phyloP scores from a whole-genome alignment of 2,113 vertebrate species.

The Vidua macroura region DNA sequence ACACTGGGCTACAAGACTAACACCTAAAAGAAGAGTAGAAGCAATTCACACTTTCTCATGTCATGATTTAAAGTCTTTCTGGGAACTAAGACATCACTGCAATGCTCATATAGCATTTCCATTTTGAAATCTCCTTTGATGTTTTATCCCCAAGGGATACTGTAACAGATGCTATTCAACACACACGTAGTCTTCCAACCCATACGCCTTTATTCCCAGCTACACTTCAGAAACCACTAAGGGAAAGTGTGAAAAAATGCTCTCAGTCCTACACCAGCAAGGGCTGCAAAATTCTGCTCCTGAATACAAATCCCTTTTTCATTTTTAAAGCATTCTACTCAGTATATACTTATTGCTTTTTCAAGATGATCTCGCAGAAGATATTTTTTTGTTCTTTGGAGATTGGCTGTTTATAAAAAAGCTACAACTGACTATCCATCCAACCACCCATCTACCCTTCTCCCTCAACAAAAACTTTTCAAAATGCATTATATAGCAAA shows the following conservation, averaged over 20 bases:
- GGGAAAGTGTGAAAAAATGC: not conserved
- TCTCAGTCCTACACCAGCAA: not conserved
- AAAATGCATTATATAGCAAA: not conserved
- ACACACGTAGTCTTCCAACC: not conserved
- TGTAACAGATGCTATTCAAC: slow-evolving; percentile 31
- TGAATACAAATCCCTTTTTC: not conserved
- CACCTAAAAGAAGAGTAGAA: not conserved
- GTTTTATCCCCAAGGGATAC: not conserved
- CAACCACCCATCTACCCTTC: not conserved
- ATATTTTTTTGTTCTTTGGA: not conserved
- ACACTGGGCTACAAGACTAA: not conserved
- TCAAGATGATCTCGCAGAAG: not conserved
- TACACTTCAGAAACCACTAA: not conserved
- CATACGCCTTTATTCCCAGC: not conserved
- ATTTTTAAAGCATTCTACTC: not conserved
- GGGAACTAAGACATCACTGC: not conserved
- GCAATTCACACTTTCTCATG: not conserved
- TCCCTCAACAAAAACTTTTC: not conserved
- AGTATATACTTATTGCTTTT: not conserved
- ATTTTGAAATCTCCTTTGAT: slow-evolving; percentile 18
- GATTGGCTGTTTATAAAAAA: not conserved
- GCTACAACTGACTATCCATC: not conserved
- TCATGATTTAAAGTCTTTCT: not conserved
- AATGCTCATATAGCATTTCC: slow-evolving; percentile 1
- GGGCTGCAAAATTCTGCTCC: not conserved